phyloP scores from a whole-genome alignment of 2,888 invertebrate species.

The Lampropteryx suffumata region DNA sequence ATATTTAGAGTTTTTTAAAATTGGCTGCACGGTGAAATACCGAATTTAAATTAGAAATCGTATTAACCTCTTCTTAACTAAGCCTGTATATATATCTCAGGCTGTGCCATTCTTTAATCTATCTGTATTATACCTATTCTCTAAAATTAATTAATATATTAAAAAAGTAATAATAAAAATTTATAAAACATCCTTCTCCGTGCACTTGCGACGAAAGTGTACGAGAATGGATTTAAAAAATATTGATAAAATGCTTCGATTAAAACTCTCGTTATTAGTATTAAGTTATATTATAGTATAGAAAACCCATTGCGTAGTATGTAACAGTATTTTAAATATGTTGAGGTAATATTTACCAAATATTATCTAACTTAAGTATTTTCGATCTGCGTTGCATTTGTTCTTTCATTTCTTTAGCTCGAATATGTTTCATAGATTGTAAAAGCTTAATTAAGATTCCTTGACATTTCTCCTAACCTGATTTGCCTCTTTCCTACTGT shows the following conservation, averaged over 20 bases:
- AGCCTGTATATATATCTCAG: constrained; percentile 42
- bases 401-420: constrained; percentile 43
- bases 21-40: constrained; percentile 74
- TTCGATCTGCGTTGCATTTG: constrained; percentile 34
- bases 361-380: constrained; percentile 14
- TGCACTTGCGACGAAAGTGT: constrained; percentile 33
- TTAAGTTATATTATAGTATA: constrained; percentile 33
- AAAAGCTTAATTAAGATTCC: constrained; percentile 30
- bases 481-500: constrained; percentile 59
- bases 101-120: constrained; percentile 66
- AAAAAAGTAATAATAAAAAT: constrained; percentile 35
- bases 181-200: constrained; percentile 30
- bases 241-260: constrained; percentile 54
- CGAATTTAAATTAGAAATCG: constrained; percentile 49
- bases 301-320: constrained; percentile 48
- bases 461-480: constrained; percentile 33
- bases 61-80: constrained; percentile 24
- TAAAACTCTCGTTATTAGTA: constrained; percentile 39
- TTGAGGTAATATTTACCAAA: constrained; percentile 36
- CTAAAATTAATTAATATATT: constrained; percentile 40
- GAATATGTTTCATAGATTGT: constrained; percentile 47
- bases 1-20: constrained; percentile 46
- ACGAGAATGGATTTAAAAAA: constrained; percentile 44
- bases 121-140: constrained; percentile 53
- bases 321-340: constrained; percentile 44